Evolutionary conservation across 2,888 invertebrate species (phyloP).

Genomic region (Bedellia somnulentella): DNA sequence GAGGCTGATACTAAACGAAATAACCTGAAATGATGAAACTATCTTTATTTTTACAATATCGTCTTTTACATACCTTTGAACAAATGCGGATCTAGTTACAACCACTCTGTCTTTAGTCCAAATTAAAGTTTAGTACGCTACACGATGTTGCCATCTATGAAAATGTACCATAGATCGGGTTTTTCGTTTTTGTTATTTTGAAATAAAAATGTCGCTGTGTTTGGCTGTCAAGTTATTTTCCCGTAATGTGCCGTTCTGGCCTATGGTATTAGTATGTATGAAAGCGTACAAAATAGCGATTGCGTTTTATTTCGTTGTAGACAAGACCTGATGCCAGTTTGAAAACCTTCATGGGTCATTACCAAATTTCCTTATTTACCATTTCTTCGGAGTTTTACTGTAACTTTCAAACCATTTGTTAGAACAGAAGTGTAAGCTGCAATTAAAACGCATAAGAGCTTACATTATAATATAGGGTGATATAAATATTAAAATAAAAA

Average conservation of each 20-base stretch:
- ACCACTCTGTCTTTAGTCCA: no score
- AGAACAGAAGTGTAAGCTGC: no score
- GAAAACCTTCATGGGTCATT: conserved; percentile 43
- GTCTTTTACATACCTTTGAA: no score
- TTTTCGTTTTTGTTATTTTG: conserved; percentile 23
- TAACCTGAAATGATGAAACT: no score
- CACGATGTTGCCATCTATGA: conserved; percentile 9
- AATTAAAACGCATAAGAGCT: no score
- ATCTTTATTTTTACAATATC: no score
- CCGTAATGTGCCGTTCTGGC: conserved; percentile 59
- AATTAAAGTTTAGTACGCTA: no score
- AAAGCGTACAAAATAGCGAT: conserved; percentile 51
- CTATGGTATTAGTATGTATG: conserved; percentile 60
- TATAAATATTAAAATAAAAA: no score
- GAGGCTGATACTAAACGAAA: no score
- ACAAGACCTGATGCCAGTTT: conserved; percentile 54
- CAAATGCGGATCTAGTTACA: no score
- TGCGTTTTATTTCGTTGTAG: conserved; percentile 57
- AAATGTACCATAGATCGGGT: conserved; percentile 3
- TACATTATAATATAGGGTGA: no score
- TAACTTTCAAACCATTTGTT: conserved; percentile 50
- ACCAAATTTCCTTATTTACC: conserved; percentile 26
- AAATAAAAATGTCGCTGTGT: conserved; percentile 61
- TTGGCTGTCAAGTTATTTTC: conserved; percentile 61
- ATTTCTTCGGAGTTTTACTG: conserved; percentile 41